A percentile compares a stretch with the other conserved stretches of the same genome.
Evolutionary conservation across 2,888 invertebrate species (phyloP).

Genomic region (Polymixis flavicincta): DNA sequence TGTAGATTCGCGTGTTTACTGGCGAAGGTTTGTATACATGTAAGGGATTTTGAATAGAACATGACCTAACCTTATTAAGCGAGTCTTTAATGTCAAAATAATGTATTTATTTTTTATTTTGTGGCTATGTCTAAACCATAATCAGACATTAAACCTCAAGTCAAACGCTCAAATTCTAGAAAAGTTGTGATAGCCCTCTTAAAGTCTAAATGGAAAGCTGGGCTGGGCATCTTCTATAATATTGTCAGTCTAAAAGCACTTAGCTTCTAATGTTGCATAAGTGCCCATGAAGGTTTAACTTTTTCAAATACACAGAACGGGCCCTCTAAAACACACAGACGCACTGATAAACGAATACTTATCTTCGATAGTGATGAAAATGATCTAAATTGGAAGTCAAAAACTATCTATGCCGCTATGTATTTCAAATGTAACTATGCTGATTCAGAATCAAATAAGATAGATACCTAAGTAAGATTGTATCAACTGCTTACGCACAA

Average conservation of each 20-base stretch:
- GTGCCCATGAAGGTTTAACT: not conserved
- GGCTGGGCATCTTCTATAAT: not conserved
- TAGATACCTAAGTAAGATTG: not conserved
- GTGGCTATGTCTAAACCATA: too few relatives aligned
- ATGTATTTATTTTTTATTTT: too few relatives aligned
- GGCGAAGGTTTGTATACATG: not conserved
- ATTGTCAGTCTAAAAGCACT: not conserved
- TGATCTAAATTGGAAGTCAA: not conserved
- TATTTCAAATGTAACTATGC: not conserved
- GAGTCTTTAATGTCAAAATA: not conserved
- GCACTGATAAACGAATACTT: not conserved
- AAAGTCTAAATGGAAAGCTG: too few relatives aligned
- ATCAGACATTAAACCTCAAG: too few relatives aligned
- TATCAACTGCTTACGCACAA: not conserved
- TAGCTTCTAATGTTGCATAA: too few relatives aligned
- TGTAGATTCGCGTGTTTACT: constrained; percentile 10
- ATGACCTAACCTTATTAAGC: not conserved
- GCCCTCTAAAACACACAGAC: not conserved
- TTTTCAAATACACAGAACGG: not conserved
- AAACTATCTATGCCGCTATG: not conserved
- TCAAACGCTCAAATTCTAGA: too few relatives aligned
- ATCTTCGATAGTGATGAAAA: not conserved
- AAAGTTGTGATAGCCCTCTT: too few relatives aligned
- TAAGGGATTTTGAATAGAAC: not conserved
- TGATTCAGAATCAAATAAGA: constrained; percentile 9